A percentile compares a stretch with the other conserved stretches of the same genome.
Evolutionary conservation across 2,888 invertebrate species (phyloP).

Genomic region (Callimorpha dominula): DNA sequence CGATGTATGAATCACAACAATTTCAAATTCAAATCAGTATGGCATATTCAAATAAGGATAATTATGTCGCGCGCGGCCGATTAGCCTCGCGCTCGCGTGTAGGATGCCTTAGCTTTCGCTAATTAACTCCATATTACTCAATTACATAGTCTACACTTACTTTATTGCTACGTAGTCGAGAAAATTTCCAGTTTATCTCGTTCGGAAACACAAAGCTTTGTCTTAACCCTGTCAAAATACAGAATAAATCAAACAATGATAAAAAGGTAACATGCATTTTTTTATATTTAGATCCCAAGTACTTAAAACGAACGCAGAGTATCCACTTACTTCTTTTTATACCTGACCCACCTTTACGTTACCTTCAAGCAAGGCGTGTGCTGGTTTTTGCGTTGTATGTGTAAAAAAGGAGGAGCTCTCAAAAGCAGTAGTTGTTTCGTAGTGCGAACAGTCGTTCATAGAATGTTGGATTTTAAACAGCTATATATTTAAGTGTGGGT

Average conservation of each 20-base stretch:
- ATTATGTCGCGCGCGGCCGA: constrained; percentile 65
- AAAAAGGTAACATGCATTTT: no score
- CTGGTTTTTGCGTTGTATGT: no score
- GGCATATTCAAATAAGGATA: constrained; percentile 77
- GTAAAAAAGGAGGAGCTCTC: no score
- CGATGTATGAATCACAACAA: constrained; percentile 68
- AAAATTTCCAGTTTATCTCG: neutral
- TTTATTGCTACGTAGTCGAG: constrained; percentile 15
- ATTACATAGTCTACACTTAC: constrained; percentile 51
- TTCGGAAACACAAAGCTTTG: neutral
- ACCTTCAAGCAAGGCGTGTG: no score
- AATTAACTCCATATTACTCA: constrained; percentile 61
- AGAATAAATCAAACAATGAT: neutral
- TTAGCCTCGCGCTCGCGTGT: constrained; percentile 64
- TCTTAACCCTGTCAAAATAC: neutral
- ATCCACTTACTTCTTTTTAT: no score
- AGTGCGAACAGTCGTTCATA: no score
- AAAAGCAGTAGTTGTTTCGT: no score
- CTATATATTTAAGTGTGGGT: no score
- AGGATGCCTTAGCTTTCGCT: constrained; percentile 65
- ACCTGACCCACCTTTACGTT: no score
- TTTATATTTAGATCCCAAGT: no score
- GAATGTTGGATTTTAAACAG: no score
- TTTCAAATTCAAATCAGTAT: constrained; percentile 73
- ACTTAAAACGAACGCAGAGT: no score